These are phyloP conservation scores for Parotia lawesii DNA, from an alignment of 2,113 vertebrate species.

Conservation along the genomic window DNA sequence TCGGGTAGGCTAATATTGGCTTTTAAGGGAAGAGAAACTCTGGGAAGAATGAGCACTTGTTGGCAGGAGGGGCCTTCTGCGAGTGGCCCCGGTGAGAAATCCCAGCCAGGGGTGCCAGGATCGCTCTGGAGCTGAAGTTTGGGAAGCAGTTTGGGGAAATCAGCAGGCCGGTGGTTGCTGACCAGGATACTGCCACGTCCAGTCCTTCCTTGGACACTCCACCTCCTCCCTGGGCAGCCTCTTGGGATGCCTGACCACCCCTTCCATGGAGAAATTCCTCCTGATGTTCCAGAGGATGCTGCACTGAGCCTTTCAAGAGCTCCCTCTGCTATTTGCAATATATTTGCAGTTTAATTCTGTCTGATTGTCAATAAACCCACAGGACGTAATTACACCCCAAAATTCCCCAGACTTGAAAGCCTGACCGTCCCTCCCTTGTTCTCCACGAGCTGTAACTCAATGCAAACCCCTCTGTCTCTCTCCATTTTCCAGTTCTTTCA, in stretches of 20 bases:
- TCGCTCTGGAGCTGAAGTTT: background rate
- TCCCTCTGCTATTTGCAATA: background rate
- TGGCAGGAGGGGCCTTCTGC: background rate
- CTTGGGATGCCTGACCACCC: too few species aligned
- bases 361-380: constrained; percentile 10
- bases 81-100: background rate
- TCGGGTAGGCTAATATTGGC: background rate
- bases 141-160: background rate
- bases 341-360: background rate
- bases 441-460: constrained; percentile 65
- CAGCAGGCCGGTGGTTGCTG: background rate
- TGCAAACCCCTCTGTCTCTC: constrained; percentile 61
- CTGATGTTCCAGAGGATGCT: background rate
- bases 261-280: background rate
- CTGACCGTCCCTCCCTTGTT: background rate
- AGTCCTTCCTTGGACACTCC: background rate
- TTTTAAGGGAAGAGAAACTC: background rate
- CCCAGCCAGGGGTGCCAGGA: background rate
- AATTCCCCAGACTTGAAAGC: constrained; percentile 49
- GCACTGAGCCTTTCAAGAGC: background rate
- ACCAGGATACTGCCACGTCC: accelerated
- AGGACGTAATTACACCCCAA: constrained; percentile 28
- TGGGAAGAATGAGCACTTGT: background rate
- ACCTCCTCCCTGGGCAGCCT: background rate
- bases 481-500: constrained; percentile 70